Base-by-base conservation (phyloP, 2,113 vertebrate genomes). In the Neopipo cinnamomea region DNA sequence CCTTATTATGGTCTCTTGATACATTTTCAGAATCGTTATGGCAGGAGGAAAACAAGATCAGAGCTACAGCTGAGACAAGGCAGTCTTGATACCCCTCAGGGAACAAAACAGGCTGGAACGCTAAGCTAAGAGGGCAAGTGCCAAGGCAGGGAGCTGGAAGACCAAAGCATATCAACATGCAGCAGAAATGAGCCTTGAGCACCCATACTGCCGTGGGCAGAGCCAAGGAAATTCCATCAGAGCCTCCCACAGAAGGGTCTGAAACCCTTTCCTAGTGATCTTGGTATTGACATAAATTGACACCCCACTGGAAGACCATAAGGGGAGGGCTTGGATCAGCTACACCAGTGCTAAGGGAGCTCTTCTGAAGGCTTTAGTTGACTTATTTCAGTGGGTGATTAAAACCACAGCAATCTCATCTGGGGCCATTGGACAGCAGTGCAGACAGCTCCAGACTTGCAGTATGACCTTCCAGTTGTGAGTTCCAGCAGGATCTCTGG, bases 121-220 rank as follows among this genome's bases (percentile, higher is more conserved):
- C 23, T 0, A 7, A 58, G 37, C 18, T 17, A 46, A 68, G 39
- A 55, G 63, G 53, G 35, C 1, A 4, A 65, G 30, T 33, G 30
- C 41, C 67, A 68, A 65, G 63, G 53, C 66, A 88, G 46, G 66
- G 61, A 30, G 12, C 41, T 74, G 63, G 44, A 47, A 70, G 59
- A 61, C 4, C 44, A 62, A 44, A 61, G 9, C 1, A 0, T 7
- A 7, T 52, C 72, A 47, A 6, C 5, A 5, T 12, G 37, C 46
- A 47, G 12, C 59, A 49, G 63, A 37, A 61, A 68, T 19, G 30
- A 74, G 73, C 44, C 35, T 47, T 35, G 46, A 66, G 59, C 33
- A 46, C 7, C 67, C 28, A 12, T 3, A 33, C 19, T 25, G 63
- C n/a, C 30, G 22, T 0, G 1, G 52, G 8, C 56, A 91, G 42